These are phyloP conservation scores for Oreortyx pictus DNA, from an alignment of 2,797 vertebrate species.

Conservation along the genomic window DNA sequence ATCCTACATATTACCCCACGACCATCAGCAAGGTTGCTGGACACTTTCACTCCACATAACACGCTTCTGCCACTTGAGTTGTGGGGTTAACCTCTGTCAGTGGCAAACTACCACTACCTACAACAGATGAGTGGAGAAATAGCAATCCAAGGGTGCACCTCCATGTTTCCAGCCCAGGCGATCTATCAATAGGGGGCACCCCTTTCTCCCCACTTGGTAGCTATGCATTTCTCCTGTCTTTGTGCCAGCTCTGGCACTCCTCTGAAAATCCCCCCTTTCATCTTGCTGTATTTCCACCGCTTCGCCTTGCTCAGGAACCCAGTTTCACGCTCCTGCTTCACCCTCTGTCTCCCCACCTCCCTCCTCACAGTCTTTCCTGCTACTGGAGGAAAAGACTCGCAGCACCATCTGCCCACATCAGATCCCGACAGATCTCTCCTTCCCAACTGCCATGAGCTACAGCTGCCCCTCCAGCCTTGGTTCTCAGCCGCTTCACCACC, in stretches of 20 bases:
- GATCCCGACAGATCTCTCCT: background rate
- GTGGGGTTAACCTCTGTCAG: constrained; percentile 8
- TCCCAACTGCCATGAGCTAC: background rate
- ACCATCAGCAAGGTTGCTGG: background rate
- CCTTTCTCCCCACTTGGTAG: background rate
- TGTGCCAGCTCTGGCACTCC: background rate
- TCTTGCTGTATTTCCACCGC: background rate
- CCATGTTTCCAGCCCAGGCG: background rate
- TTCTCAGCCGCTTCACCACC: background rate
- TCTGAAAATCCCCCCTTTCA: background rate
- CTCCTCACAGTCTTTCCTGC: background rate
- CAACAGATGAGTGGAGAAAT: background rate
- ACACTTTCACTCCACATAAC: background rate
- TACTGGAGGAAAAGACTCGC: rapidly evolving
- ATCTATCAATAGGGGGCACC: background rate
- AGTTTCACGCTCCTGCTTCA: background rate
- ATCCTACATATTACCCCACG: background rate
- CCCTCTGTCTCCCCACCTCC: background rate
- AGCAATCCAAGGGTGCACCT: background rate
- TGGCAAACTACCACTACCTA: background rate
- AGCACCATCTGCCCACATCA: background rate
- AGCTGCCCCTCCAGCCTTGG: background rate
- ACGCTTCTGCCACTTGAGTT: constrained; percentile 4
- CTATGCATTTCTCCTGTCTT: background rate
- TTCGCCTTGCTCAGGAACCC: background rate